A percentile compares a stretch with the other conserved stretches of the same genome.
phyloP scores from a whole-genome alignment of 2,888 invertebrate genomes.

The Cephus runcator region DNA sequence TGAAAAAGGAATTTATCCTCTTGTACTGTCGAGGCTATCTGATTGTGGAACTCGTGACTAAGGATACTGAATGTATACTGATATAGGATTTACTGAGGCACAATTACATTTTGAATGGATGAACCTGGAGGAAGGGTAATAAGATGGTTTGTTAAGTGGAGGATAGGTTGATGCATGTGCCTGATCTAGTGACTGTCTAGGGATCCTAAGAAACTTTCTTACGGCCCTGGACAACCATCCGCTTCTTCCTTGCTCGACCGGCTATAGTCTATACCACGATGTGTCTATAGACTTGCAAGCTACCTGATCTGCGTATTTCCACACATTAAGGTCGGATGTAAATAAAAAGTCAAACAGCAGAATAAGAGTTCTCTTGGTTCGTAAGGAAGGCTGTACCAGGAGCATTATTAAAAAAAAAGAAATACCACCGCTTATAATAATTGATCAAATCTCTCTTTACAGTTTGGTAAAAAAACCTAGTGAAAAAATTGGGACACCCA shows the following conservation, averaged over 20 bases:
- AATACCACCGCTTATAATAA: not conserved
- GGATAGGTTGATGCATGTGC: not conserved
- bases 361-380: not conserved
- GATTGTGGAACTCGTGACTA: not conserved
- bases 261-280: conserved; percentile 37
- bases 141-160: not conserved
- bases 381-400: not conserved
- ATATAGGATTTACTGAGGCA: not conserved
- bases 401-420: not conserved
- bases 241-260: conserved; percentile 46
- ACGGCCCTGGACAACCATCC: conserved; percentile 40
- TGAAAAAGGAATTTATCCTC: not conserved
- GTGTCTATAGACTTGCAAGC: conserved; percentile 28
- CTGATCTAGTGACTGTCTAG: not conserved
- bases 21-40: not conserved
- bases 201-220: not conserved
- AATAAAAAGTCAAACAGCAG: conserved; percentile 33
- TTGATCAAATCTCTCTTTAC: not conserved
- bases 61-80: not conserved
- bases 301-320: conserved; percentile 48
- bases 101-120: not conserved
- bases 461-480: not conserved
- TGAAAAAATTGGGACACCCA: not conserved
- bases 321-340: conserved; percentile 42
- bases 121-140: not conserved